Base-by-base conservation (phyloP, 2,888 invertebrate genomes). In the Buathra laborator region DNA sequence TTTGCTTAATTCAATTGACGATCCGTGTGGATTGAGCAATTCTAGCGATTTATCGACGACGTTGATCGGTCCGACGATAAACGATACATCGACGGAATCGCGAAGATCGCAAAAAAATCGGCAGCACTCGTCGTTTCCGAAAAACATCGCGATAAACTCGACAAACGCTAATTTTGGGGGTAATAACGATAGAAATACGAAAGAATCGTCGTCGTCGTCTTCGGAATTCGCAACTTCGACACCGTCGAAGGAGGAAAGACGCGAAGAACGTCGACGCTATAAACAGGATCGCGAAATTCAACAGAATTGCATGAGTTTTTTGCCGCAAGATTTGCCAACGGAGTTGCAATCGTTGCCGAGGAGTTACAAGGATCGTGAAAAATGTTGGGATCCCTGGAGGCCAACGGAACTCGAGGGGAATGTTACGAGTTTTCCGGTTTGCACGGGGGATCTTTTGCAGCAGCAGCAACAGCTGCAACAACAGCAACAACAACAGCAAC, bases 311-410 rank as follows among this genome's bases (percentile, higher is more conserved):
- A 80, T 87, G 66, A 87, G 89, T 67, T 92, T 83, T 44, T 46
- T 85, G 68, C 83, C 88, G 32, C 81, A 88, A 56, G 83, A 91
- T 88, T 89, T 94, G 62, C 94, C 94, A 9, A 93, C 94, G 24
- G 94, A 94, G 62, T 80, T 94, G 46, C 92, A 94, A 84, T 90
- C 90, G 29, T 90, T 90, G 67, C 92, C 93, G 32, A 89, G 91
- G 37, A 92, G 90, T 84, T 93, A 93, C 87, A 93, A 92, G 86
- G 93, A 93, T 53, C 88, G 93, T 9, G 94, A 94, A 81, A 93
- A 93, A 87, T 92, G 92, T 79, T 89, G 90, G 16, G 94, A 94
- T 75, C 88, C 92, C 4, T 94, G 94, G 94, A 89, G 92, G 53
- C 94, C 94, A 10, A 94, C 94, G 24, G 94, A 94, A 83, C 90